Evolutionary conservation across 2,113 vertebrate species (phyloP).

Genomic region (Columba janthina): DNA sequence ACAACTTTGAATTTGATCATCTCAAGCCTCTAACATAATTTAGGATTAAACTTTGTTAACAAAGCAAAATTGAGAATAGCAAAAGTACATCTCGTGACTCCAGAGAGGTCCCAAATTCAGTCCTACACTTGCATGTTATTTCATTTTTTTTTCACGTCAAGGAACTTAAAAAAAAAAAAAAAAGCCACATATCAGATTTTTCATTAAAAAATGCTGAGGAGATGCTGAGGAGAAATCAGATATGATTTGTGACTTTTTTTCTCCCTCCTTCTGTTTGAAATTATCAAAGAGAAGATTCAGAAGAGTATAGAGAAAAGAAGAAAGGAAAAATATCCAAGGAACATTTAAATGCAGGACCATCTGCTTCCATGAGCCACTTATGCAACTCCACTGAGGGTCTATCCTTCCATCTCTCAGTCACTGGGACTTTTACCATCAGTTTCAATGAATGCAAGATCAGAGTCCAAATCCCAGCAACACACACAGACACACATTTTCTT

Average conservation of each 20-base stretch:
- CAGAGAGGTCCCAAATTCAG: not conserved
- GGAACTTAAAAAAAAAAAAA: not conserved
- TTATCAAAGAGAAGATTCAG: not conserved
- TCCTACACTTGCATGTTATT: not conserved
- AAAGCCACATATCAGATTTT: not conserved
- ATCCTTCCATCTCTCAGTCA: not conserved
- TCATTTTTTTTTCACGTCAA: not conserved
- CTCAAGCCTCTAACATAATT: not conserved
- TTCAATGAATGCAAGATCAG: not conserved
- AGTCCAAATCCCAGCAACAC: not conserved
- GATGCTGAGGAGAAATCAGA: not conserved
- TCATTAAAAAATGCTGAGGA: not conserved
- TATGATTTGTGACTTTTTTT: not conserved
- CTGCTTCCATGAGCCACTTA: not conserved
- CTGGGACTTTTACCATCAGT: not conserved
- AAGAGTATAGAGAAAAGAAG: not conserved
- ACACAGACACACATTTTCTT: not conserved
- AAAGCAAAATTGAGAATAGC: not conserved
- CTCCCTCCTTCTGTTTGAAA: not conserved
- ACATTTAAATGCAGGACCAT: not conserved
- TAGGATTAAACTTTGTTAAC: not conserved
- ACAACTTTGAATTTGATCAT: not conserved
- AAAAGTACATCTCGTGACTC: not conserved
- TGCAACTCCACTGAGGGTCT: not conserved
- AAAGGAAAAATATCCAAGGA: not conserved